A percentile compares a stretch with the other conserved stretches of the same genome.
Evolutionary conservation across 2,113 vertebrate genomes (phyloP).

Genomic region (Bos javanicus): DNA sequence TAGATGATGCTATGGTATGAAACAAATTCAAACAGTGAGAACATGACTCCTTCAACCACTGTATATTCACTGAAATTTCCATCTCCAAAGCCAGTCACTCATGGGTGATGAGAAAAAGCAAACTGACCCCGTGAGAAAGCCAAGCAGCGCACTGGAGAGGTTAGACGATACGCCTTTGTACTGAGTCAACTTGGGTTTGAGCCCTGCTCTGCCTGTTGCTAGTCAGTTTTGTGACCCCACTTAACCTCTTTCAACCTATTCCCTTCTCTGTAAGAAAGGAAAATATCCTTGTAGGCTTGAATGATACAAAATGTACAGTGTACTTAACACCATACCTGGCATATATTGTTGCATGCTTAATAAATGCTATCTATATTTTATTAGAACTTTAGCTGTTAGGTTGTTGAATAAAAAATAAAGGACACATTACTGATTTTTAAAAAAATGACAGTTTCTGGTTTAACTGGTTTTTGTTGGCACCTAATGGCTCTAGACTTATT

Average conservation of each 20-base stretch:
- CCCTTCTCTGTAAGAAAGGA: not conserved
- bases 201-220: not conserved
- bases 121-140: not conserved
- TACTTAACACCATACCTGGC: not conserved
- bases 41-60: not conserved
- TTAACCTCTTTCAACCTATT: not conserved
- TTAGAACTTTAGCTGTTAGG: constrained; percentile 12
- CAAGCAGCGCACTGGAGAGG: too few relatives aligned
- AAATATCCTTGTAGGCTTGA: not conserved
- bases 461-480: constrained; percentile 41
- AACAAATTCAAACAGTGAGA: not conserved
- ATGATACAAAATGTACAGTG: not conserved
- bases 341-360: not conserved
- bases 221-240: not conserved
- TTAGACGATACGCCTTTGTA: not conserved
- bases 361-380: constrained; percentile 38
- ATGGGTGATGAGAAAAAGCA: not conserved
- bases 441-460: constrained; percentile 26
- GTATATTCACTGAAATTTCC: not conserved
- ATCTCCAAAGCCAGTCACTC: not conserved
- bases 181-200: not conserved
- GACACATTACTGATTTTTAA: not conserved
- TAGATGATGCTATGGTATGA: not conserved
- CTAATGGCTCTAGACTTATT: not conserved
- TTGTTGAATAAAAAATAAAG: constrained; percentile 54